Conservation (phyloP, 2,888 invertebrate species). For the Eupithecia inturbata region DNA sequence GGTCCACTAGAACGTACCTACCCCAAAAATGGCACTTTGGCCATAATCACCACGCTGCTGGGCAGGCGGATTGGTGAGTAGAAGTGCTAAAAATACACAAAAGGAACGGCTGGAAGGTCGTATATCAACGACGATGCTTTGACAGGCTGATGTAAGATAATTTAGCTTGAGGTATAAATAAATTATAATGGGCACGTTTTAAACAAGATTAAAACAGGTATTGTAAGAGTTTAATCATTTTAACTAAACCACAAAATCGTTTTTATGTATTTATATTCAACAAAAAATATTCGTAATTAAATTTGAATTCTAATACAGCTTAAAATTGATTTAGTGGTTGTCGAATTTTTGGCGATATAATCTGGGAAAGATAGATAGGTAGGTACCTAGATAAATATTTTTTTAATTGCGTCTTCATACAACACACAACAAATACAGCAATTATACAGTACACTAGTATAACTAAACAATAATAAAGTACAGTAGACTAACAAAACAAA, state of each 20-base stretch:
- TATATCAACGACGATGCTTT: not conserved
- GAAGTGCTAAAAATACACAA: no score
- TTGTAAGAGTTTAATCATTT: not conserved
- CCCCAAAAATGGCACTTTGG: no score
- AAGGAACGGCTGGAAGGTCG: no score
- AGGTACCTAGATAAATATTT: no score
- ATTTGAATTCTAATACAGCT: not conserved
- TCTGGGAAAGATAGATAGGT: not conserved
- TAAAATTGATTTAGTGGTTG: slow-evolving; percentile 1
- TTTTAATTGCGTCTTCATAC: no score
- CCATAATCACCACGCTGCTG: no score
- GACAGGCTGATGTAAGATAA: not conserved
- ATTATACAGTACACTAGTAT: no score
- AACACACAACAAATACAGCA: no score
- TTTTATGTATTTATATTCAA: not conserved
- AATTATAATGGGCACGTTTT: not conserved
- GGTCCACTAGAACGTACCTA: no score
- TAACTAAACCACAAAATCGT: not conserved
- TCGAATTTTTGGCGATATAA: not conserved
- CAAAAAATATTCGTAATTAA: not conserved
- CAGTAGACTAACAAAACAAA: no score
- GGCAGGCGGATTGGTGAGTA: no score
- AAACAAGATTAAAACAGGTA: slow-evolving; percentile 1
- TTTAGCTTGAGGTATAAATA: not conserved
- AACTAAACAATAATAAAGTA: no score